Percentiles rank a stretch among this genome's conserved stretches.
These are phyloP conservation scores for Balaeniceps rex DNA, from an alignment of 2,113 vertebrate genomes.

Conservation along the genomic window DNA sequence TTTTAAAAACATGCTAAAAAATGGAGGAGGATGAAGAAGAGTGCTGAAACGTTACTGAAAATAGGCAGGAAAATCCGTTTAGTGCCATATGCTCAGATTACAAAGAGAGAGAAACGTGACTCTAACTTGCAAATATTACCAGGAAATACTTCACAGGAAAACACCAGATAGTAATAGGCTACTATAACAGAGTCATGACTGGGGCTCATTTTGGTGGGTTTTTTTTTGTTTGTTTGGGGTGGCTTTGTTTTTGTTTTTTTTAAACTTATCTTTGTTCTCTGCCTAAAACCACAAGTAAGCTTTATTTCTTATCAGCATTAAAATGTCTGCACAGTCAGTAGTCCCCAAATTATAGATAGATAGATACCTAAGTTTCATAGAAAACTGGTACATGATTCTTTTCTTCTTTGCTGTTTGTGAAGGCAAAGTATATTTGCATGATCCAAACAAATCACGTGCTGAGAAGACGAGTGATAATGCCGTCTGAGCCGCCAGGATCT, in stretches of 20 bases:
- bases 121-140: not conserved
- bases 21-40: not conserved
- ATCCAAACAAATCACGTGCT: not conserved
- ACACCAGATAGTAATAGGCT: not conserved
- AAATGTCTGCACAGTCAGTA: not conserved
- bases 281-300: not conserved
- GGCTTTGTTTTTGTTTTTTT: not conserved
- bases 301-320: not conserved
- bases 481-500: not conserved
- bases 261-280: not conserved
- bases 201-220: not conserved
- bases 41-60: not conserved
- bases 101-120: not conserved
- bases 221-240: too few species aligned
- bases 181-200: not conserved
- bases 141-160: not conserved
- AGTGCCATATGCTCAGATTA: not conserved
- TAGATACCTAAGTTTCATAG: not conserved
- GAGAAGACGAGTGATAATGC: not conserved
- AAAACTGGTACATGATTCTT: not conserved
- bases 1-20: not conserved
- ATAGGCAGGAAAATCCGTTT: not conserved
- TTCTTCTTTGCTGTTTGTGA: not conserved
- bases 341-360: not conserved
- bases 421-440: not conserved